These are phyloP conservation scores for Amblyraja radiata DNA, from an alignment of 2,797 vertebrate genomes.

Conservation along the genomic window DNA sequence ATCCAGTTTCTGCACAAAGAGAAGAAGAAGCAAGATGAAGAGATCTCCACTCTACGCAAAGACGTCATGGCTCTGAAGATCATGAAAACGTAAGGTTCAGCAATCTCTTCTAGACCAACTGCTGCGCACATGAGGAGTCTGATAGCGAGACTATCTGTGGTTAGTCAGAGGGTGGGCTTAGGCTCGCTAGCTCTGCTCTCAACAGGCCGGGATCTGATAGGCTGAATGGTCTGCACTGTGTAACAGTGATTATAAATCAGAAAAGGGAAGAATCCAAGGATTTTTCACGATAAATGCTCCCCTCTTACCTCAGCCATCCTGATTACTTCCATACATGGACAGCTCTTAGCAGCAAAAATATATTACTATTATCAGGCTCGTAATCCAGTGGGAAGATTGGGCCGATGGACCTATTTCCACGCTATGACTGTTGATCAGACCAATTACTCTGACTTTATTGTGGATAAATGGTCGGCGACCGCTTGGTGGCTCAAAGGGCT, in stretches of 20 bases:
- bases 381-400: too few relatives aligned
- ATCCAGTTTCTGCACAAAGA: slow-evolving; percentile 98
- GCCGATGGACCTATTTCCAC: too few relatives aligned
- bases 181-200: too few relatives aligned
- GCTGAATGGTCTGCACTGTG: too few relatives aligned
- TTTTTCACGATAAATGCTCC: not conserved
- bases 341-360: not conserved
- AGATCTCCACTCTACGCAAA: slow-evolving; percentile 84
- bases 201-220: too few relatives aligned
- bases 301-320: not conserved
- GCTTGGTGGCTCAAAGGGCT: too few relatives aligned
- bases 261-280: not conserved
- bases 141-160: too few relatives aligned
- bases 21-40: slow-evolving; percentile 98
- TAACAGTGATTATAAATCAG: not conserved
- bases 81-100: slow-evolving; percentile 85
- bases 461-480: too few relatives aligned
- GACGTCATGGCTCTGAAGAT: slow-evolving; percentile 94
- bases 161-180: too few relatives aligned
- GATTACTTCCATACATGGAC: not conserved
- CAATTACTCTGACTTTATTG: too few relatives aligned
- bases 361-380: not conserved
- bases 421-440: too few relatives aligned
- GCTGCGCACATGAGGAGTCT: not conserved
- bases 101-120: not conserved